These are phyloP conservation scores for Sminthurides bifidus DNA, from an alignment of 1,140 invertebrate species.

Conservation along the genomic window DNA sequence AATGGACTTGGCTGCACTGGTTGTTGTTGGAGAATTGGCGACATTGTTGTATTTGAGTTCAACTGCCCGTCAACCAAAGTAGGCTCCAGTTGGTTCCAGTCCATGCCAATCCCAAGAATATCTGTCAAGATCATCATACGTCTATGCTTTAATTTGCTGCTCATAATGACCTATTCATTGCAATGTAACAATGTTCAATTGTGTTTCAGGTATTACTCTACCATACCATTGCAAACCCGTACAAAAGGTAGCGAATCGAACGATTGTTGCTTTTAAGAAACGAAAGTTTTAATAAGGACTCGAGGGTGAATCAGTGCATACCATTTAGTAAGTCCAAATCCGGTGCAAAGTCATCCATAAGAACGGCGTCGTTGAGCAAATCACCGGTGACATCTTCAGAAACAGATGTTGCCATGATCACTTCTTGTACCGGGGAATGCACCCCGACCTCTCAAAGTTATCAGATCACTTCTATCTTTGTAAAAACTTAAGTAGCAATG, in stretches of 20 bases:
- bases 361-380: conserved; percentile 11
- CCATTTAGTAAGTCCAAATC: conserved; percentile 30
- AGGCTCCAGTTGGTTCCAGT: conserved; percentile 26
- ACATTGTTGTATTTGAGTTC: background rate
- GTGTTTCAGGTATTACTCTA: background rate
- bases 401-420: background rate
- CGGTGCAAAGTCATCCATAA: conserved; percentile 26
- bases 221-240: background rate
- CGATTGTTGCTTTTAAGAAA: background rate
- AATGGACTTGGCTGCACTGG: background rate
- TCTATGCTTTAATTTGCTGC: background rate
- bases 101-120: conserved; percentile 17
- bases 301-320: conserved; percentile 1
- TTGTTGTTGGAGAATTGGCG: conserved; percentile 2
- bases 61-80: conserved; percentile 9
- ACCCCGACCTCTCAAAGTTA: background rate
- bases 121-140: conserved; percentile 6
- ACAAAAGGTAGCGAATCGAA: background rate
- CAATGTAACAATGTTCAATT: background rate
- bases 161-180: background rate
- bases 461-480: background rate
- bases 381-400: conserved; percentile 2
- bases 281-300: background rate
- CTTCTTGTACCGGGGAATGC: background rate
- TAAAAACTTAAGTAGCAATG: background rate